Evolutionary conservation across 2,113 vertebrate genomes (phyloP).

Genomic region (Mormyrus iriodes): DNA sequence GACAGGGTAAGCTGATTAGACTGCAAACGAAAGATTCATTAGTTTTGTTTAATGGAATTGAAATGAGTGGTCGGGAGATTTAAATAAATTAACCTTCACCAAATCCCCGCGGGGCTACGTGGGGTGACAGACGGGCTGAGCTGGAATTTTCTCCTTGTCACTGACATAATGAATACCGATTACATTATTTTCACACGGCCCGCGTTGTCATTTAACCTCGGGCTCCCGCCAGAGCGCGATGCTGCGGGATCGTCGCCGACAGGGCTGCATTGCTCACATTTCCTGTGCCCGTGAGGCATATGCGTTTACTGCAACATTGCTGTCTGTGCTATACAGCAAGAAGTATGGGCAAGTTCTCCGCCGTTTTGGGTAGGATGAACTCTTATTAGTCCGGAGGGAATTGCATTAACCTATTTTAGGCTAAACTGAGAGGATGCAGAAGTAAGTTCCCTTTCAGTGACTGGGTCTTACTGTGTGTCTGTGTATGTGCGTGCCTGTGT

Average conservation of each 20-base stretch:
- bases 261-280: background rate
- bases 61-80: constrained; percentile 62
- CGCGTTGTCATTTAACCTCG: constrained; percentile 31
- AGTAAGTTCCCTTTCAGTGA: background rate
- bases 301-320: background rate
- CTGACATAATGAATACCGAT: constrained; percentile 53
- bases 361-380: background rate
- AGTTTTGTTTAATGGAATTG: constrained; percentile 62
- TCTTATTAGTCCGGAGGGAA: background rate
- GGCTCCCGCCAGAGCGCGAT: constrained; percentile 13
- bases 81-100: constrained; percentile 71
- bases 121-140: constrained; percentile 44
- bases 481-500: background rate
- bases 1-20: constrained; percentile 58
- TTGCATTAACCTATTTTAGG: background rate
- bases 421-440: background rate
- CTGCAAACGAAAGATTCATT: constrained; percentile 63
- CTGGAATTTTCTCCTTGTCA: constrained; percentile 47
- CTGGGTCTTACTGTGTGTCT: background rate
- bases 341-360: background rate
- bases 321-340: background rate
- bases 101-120: constrained; percentile 42
- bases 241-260: constrained; percentile 12
- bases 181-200: constrained; percentile 39
- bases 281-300: background rate